Percentiles rank a stretch among this genome's conserved stretches.
Evolutionary conservation across 2,888 invertebrate genomes (phyloP).

Genomic region (Pinctada fucata): DNA sequence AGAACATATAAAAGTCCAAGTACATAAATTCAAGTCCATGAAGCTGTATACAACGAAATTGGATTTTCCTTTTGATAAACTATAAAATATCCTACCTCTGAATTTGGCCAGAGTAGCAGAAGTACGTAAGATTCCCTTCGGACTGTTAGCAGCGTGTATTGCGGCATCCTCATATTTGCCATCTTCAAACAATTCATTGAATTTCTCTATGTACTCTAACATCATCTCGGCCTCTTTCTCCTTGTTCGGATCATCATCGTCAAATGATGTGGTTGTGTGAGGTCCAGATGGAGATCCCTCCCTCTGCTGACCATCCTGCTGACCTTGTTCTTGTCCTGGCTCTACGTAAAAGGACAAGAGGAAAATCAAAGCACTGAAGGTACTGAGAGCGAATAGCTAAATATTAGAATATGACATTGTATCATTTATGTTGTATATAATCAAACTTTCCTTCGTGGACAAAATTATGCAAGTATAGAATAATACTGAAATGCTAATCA

Average conservation of each 20-base stretch:
- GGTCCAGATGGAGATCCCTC: conserved; percentile 50
- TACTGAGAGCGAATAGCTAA: too few species aligned
- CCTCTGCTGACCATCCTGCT: conserved; percentile 36
- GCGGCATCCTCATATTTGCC: conserved; percentile 74
- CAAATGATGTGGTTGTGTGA: conserved; percentile 58
- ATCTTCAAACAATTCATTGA: conserved; percentile 76
- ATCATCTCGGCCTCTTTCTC: conserved; percentile 76
- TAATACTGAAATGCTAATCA: too few species aligned
- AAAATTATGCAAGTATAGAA: too few species aligned
- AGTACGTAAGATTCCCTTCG: conserved; percentile 75
- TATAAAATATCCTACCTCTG: conserved; percentile 60
- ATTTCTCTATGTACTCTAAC: conserved; percentile 76
- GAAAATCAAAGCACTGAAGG: not conserved
- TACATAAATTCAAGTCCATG: too few species aligned
- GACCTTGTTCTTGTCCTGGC: conserved; percentile 43
- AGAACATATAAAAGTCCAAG: too few species aligned
- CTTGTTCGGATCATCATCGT: conserved; percentile 75
- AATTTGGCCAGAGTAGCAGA: conserved; percentile 75
- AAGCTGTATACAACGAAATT: too few species aligned
- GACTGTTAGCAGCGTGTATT: conserved; percentile 76
- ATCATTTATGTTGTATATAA: too few species aligned
- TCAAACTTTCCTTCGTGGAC: too few species aligned
- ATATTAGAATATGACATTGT: too few species aligned
- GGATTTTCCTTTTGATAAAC: too few species aligned
- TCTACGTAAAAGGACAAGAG: conserved; percentile 3